These are phyloP conservation scores for human (Homo sapiens) DNA, from an alignment of 2,113 vertebrate species.

Conservation along the genomic window DNA sequence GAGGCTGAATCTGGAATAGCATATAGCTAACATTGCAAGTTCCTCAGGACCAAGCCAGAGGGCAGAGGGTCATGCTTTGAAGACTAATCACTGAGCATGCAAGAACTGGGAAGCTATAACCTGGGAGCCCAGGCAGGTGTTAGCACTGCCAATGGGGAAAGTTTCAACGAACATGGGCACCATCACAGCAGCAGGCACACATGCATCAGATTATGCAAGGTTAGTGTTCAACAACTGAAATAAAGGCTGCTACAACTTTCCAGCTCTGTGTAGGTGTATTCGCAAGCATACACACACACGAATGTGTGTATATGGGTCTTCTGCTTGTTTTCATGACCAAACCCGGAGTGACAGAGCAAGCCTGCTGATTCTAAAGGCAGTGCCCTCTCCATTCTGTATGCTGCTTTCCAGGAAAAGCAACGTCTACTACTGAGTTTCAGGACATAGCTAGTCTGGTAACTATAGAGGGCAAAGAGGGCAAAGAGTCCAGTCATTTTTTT, in stretches of 20 bases:
- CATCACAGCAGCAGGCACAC: no score
- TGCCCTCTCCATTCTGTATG: not conserved
- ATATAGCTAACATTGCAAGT: not conserved
- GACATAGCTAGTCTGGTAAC: not conserved
- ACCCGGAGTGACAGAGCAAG: not conserved
- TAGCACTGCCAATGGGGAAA: not conserved
- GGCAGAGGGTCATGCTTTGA: not conserved
- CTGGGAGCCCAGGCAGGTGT: not conserved
- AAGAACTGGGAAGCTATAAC: not conserved
- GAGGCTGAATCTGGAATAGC: not conserved
- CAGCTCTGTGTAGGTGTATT: not conserved
- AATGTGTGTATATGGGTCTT: not conserved
- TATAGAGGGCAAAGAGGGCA: not conserved
- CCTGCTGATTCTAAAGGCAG: not conserved
- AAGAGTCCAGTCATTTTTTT: not conserved
- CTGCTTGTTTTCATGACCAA: not conserved
- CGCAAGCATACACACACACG: not conserved
- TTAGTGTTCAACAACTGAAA: not conserved
- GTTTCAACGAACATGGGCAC: no score
- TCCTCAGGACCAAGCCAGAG: no score
- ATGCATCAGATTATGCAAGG: not conserved
- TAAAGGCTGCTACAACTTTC: not conserved
- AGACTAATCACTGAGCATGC: not conserved
- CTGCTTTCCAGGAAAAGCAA: not conserved
- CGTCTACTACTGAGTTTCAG: not conserved